These are phyloP conservation scores for Synergus gifuensis DNA, from an alignment of 2,888 invertebrate genomes.

Conservation along the genomic window DNA sequence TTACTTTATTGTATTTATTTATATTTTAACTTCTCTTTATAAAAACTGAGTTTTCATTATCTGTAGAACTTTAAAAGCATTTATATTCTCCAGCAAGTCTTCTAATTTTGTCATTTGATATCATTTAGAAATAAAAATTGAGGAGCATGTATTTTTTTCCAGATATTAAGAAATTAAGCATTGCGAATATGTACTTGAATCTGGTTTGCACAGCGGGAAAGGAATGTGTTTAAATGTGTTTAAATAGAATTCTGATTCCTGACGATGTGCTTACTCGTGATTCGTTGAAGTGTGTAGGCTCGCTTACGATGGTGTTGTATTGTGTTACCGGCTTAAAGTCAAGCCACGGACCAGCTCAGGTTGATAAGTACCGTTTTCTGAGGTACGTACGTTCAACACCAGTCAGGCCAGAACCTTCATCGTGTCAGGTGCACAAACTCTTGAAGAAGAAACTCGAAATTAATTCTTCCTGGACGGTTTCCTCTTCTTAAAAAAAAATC, in stretches of 20 bases:
- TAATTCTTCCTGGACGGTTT: constrained; percentile 29
- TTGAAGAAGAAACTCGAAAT: constrained; percentile 44
- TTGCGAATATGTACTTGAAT: not conserved
- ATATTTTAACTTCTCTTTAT: no score
- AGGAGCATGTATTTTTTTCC: not conserved
- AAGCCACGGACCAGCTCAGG: constrained; percentile 64
- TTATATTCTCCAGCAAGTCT: no score
- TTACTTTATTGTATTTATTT: no score
- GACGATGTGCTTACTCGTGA: constrained; percentile 32
- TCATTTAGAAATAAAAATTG: no score
- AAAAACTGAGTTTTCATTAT: no score
- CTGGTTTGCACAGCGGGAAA: not conserved
- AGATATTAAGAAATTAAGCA: not conserved
- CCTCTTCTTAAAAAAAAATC: constrained; percentile 34
- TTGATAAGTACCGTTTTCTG: constrained; percentile 74
- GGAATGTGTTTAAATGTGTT: constrained; percentile 42
- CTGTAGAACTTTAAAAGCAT: no score
- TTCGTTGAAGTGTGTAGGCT: constrained; percentile 34
- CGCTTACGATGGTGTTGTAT: constrained; percentile 56
- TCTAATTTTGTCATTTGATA: no score
- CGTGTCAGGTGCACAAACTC: constrained; percentile 68
- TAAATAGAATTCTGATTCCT: constrained; percentile 24
- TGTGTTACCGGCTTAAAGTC: constrained; percentile 62
- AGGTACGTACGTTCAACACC: constrained; percentile 70
- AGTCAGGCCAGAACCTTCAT: constrained; percentile 70